phyloP scores from a whole-genome alignment of 92 coral and sea anemone genomes.

The Paragorgia papillata region DNA sequence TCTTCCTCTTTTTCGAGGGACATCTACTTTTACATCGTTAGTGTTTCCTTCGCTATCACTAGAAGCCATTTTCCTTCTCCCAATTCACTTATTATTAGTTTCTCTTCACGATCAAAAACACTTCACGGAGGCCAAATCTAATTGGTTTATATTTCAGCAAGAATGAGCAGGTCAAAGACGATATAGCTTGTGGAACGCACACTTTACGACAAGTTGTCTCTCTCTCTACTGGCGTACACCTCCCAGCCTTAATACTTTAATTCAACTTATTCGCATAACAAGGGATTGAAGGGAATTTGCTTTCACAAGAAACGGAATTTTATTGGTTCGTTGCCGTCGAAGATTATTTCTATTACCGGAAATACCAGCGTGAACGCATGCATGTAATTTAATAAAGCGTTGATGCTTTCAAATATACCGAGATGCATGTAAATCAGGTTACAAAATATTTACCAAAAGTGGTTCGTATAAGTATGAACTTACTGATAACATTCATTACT shows the following conservation, averaged over 20 bases:
- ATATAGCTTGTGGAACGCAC: no score
- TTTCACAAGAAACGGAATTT: not conserved
- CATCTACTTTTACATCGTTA: conserved; percentile 49
- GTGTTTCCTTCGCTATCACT: conserved; percentile 46
- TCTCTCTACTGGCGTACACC: no score
- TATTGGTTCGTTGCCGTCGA: not conserved
- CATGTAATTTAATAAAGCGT: not conserved
- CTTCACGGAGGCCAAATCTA: conserved; percentile 15
- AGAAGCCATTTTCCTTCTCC: conserved; percentile 36
- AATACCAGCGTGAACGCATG: conserved; percentile 17
- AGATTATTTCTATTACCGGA: conserved; percentile 24
- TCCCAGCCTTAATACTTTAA: no score
- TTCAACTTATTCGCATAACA: not conserved
- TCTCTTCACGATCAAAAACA: not conserved
- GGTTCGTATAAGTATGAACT: no score
- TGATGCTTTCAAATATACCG: no score
- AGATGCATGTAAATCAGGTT: no score
- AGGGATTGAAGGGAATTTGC: not conserved
- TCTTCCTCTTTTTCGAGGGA: conserved; percentile 76
- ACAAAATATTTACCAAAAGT: no score
- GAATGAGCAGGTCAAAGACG: not conserved
- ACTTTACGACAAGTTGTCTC: no score
- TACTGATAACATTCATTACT: no score
- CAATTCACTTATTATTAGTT: no score
- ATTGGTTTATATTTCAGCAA: conserved; percentile 24